phyloP scores from a whole-genome alignment of 1,140 invertebrate genomes.

The Phortica variegata region DNA sequence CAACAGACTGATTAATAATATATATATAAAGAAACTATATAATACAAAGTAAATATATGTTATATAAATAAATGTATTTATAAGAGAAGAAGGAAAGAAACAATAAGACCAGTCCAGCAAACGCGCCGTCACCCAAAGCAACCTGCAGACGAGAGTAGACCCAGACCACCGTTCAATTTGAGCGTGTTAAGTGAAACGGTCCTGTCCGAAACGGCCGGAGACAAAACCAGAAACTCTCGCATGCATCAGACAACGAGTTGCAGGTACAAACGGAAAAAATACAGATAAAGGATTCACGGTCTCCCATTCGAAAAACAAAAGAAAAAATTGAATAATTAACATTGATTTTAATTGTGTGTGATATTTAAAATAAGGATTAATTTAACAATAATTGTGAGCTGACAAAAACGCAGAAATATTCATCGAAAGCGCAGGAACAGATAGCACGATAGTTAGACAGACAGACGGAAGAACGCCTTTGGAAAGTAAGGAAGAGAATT shows the following conservation, averaged over 20 bases:
- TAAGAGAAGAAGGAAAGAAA: constrained; percentile 44
- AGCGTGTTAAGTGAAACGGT: too few species aligned
- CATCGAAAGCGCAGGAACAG: neutral
- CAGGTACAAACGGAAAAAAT: constrained; percentile 15
- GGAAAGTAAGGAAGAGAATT: constrained; percentile 2
- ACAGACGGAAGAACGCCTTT: constrained; percentile 10
- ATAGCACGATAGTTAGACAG: neutral
- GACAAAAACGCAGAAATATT: constrained; percentile 45
- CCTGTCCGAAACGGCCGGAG: constrained; percentile 6
- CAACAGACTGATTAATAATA: constrained; percentile 57
- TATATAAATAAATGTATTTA: neutral
- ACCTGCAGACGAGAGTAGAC: too few species aligned
- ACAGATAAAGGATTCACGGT: constrained; percentile 10
- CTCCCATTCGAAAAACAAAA: constrained; percentile 13
- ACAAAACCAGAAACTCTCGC: constrained; percentile 9
- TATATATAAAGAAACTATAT: constrained; percentile 47
- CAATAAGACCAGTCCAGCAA: constrained; percentile 31
- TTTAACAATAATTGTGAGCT: constrained; percentile 42
- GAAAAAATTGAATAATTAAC: constrained; percentile 35
- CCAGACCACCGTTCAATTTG: too few species aligned
- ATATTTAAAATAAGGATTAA: constrained; percentile 57
- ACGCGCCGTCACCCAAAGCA: too few species aligned
- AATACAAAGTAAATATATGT: constrained; percentile 29
- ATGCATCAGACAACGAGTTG: constrained; percentile 16
- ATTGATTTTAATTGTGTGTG: constrained; percentile 58